These are phyloP conservation scores for Paratrypauchen microcephalus DNA, from an alignment of 2,797 vertebrate species.

Conservation along the genomic window DNA sequence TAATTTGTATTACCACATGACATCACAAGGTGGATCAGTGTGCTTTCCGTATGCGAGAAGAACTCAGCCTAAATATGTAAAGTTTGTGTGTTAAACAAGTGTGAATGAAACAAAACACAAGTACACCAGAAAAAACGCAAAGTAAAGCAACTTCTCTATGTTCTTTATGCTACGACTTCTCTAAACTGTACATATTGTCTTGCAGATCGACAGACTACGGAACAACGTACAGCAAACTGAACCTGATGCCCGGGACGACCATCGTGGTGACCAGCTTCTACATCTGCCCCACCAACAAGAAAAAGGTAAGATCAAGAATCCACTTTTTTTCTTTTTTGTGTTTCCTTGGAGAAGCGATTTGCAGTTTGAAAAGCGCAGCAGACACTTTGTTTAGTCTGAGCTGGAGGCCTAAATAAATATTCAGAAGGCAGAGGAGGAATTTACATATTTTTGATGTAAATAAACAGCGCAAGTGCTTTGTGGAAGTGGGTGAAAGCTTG, in stretches of 20 bases:
- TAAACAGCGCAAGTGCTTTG: neutral
- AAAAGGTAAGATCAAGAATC: constrained; percentile 81
- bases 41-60: no score
- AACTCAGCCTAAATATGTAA: no score
- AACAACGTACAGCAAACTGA: constrained; percentile 91
- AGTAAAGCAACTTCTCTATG: neutral
- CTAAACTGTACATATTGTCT: neutral
- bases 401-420: constrained; percentile 24
- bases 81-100: no score
- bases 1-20: no score
- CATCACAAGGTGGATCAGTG: no score
- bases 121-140: no score
- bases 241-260: constrained; percentile 88
- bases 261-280: constrained; percentile 95
- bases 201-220: constrained; percentile 93
- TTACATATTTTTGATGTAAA: constrained; percentile 8
- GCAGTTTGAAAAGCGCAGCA: constrained; percentile 2
- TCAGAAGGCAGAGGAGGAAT: constrained; percentile 9
- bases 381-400: constrained; percentile 17
- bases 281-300: constrained; percentile 96
- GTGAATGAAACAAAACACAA: no score
- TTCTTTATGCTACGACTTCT: neutral
- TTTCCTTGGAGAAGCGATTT: neutral
- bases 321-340: neutral
- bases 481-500: constrained; percentile 5